phyloP scores from a whole-genome alignment of 2,888 invertebrate genomes.

The Eurytoma adleriae region DNA sequence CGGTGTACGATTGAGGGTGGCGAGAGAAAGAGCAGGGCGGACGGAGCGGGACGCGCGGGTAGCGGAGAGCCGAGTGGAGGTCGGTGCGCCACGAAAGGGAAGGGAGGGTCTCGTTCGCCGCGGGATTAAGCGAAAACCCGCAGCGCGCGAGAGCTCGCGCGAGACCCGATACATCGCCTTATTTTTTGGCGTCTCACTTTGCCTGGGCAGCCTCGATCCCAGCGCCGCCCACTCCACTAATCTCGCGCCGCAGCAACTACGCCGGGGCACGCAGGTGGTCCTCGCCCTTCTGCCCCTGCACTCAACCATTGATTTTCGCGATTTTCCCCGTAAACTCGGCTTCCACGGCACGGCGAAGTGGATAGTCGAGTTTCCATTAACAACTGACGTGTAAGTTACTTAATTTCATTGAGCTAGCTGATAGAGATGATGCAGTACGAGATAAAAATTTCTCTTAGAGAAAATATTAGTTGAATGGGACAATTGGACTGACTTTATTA shows the following conservation, averaged over 20 bases:
- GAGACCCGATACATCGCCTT: slow-evolving; percentile 17
- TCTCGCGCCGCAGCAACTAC: not conserved
- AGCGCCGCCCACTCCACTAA: not conserved
- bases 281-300: too few species aligned
- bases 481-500: too few species aligned
- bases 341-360: too few species aligned
- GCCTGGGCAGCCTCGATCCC: not conserved
- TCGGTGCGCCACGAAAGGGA: too few species aligned
- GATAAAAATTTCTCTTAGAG: too few species aligned
- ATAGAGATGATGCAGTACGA: too few species aligned
- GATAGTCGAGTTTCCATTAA: too few species aligned
- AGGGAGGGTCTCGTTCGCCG: not conserved
- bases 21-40: slow-evolving; percentile 14
- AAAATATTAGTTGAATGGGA: too few species aligned
- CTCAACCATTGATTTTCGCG: too few species aligned
- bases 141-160: slow-evolving; percentile 5
- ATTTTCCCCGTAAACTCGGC: too few species aligned
- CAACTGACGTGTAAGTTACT: too few species aligned
- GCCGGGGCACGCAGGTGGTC: not conserved
- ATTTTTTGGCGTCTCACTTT: slow-evolving; percentile 23
- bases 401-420: too few species aligned
- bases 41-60: not conserved
- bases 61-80: not conserved
- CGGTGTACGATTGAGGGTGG: not conserved
- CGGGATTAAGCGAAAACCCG: slow-evolving; percentile 36